Evolutionary conservation across 1,140 invertebrate genomes (phyloP), one percentile per base, ranked within the genome.

Genomic region (Meteorus sp.): DNA sequence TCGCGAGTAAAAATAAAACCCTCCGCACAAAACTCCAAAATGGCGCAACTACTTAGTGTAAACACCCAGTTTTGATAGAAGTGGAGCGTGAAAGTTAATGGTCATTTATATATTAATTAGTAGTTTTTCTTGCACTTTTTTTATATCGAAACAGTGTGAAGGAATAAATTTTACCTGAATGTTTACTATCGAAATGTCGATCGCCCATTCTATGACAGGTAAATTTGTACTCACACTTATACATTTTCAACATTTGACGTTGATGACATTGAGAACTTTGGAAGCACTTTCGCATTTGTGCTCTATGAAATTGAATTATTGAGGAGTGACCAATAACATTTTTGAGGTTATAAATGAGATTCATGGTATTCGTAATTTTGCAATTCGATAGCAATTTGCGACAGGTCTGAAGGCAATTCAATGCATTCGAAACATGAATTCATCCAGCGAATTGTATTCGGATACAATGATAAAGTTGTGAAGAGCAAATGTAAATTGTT

Each of bases 141-240:
- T 39, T 39, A 7, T n/a, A 13, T 39, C 15, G 13, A 13, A n/a
- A n/a, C 7, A 25, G 45, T 48, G 61, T 58, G 63, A 58, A 58
- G 47, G 66, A 68, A 63, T 59, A 66, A 69, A 70, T 66, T 59
- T 61, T 60, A 70, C 59, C 75, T 79, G 77, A 76, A 80, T 80
- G 80, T 84, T 83, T 80, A 79, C 68, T 62, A 70, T 81, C 78
- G 80, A 80, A 77, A 85, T 85, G 84, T 85, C 84, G 73, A 81
- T 85, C 81, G 83, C 84, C 77, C 84, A 85, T 82, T 83, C 83
- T 74, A 81, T 84, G 75, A 78, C 82, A 84, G 83, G 84, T 85
- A 81, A 81, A 77, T 59, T 9, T 59, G 8, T 11, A 13, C 17
- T 50, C 19, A 27, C 47, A 25, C 27, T 15, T 19, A 29, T n/a